Evolutionary conservation across 2,113 vertebrate genomes (phyloP).

Genomic region (Syngnathus scovelli): DNA sequence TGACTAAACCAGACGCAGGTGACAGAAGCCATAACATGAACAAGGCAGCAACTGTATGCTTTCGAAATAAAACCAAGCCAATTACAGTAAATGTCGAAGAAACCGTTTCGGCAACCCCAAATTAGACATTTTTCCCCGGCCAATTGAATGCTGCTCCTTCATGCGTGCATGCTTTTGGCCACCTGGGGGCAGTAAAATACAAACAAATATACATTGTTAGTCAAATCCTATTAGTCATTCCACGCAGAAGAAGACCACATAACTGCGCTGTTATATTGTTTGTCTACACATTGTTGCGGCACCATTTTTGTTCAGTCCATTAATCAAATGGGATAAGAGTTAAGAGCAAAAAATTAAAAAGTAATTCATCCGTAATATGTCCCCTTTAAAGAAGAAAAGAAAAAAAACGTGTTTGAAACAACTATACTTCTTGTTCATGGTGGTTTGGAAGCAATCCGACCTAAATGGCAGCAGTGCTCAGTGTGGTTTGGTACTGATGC

Average conservation of each 20-base stretch:
- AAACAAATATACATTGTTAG: no score
- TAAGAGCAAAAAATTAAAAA: background rate
- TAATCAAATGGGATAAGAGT: no score
- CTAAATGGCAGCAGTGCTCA: background rate
- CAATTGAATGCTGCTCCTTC: no score
- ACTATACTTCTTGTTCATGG: background rate
- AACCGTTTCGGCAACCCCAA: background rate
- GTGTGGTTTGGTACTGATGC: conserved; percentile 3
- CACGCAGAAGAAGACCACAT: no score
- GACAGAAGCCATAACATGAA: background rate
- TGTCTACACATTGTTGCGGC: no score
- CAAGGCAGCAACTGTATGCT: background rate
- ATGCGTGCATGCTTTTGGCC: no score
- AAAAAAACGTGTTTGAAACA: background rate
- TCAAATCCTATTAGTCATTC: no score
- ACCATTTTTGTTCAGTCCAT: no score
- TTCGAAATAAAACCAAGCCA: background rate
- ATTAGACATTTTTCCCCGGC: no score
- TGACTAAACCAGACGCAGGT: background rate
- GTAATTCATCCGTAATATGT: background rate
- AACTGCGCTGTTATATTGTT: no score
- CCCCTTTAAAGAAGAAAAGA: background rate
- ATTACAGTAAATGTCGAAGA: background rate
- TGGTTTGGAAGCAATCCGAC: background rate
- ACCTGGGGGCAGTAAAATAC: no score